These are phyloP conservation scores for Oscheius sp. DNA, from an alignment of 2,888 invertebrate species.

Conservation along the genomic window DNA sequence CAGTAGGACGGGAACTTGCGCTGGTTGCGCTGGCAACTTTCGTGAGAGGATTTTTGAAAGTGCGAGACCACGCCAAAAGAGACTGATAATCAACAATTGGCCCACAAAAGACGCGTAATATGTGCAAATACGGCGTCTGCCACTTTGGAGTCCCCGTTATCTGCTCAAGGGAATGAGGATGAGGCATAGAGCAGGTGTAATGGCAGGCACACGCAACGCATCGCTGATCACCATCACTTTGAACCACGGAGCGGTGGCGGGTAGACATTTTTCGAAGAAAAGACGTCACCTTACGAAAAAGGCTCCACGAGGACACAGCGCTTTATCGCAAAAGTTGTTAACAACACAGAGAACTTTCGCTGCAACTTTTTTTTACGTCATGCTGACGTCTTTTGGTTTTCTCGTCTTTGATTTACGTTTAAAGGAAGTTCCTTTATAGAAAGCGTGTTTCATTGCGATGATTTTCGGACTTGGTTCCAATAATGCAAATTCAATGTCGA, in stretches of 20 bases:
- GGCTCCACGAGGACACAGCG: not conserved
- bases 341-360: conserved; percentile 19
- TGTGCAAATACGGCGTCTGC: conserved; percentile 5
- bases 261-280: not conserved
- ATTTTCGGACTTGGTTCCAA: no score
- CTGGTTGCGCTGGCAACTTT: not conserved
- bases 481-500: no score
- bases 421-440: not conserved
- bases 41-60: conserved; percentile 7
- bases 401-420: not conserved
- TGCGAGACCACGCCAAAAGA: not conserved
- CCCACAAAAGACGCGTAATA: conserved; percentile 4
- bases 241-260: not conserved
- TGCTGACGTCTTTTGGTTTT: conserved; percentile 12
- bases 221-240: not conserved
- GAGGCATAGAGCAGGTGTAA: conserved; percentile 14
- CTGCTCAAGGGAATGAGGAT: conserved; percentile 10
- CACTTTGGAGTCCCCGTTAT: conserved; percentile 5
- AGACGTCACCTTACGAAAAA: conserved; percentile 3
- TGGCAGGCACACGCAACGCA: not conserved
- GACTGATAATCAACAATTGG: conserved; percentile 32
- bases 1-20: not conserved
- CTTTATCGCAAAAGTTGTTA: conserved; percentile 12
- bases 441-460: no score
- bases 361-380: conserved; percentile 3